These are phyloP conservation scores for Luffia ferchaultella DNA, from an alignment of 2,888 invertebrate genomes.

Conservation along the genomic window DNA sequence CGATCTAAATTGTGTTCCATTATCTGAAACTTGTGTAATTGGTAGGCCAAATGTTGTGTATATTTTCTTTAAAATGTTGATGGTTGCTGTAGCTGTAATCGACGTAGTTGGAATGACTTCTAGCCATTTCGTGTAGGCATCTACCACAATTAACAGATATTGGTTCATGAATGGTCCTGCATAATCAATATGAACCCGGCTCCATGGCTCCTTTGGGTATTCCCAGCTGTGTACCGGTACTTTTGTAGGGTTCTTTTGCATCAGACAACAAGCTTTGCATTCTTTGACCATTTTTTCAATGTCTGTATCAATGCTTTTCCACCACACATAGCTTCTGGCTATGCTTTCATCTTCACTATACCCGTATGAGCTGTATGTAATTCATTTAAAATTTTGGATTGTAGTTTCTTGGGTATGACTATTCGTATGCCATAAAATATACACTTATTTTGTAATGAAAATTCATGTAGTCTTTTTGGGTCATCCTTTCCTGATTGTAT, in stretches of 20 bases:
- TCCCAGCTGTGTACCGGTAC: slow-evolving; percentile 13
- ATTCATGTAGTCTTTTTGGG: slow-evolving; percentile 17
- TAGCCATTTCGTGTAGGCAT: slow-evolving; percentile 10
- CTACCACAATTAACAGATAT: slow-evolving; percentile 13
- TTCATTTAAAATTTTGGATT: slow-evolving; percentile 8
- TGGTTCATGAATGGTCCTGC: slow-evolving; percentile 12
- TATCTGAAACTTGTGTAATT: slow-evolving; percentile 10
- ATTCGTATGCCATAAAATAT: slow-evolving; percentile 11
- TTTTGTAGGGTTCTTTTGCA: slow-evolving; percentile 11
- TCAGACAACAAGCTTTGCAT: slow-evolving; percentile 11
- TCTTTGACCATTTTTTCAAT: slow-evolving; percentile 13
- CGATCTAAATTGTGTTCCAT: slow-evolving; percentile 13
- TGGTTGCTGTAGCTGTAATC: slow-evolving; percentile 7
- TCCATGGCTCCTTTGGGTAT: slow-evolving; percentile 16
- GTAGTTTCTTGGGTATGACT: slow-evolving; percentile 6
- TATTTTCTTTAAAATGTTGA: slow-evolving; percentile 7
- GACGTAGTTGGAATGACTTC: slow-evolving; percentile 3
- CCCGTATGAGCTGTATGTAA: slow-evolving; percentile 17
- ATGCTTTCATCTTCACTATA: slow-evolving; percentile 20
- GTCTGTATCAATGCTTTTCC: slow-evolving; percentile 18
- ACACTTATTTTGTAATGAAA: slow-evolving; percentile 10
- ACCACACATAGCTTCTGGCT: slow-evolving; percentile 15
- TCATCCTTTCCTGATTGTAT: slow-evolving; percentile 7
- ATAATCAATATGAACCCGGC: slow-evolving; percentile 21
- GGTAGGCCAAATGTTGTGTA: slow-evolving; percentile 9